phyloP scores from a whole-genome alignment of 1,140 invertebrate genomes.

The Drosophila nikananu region DNA sequence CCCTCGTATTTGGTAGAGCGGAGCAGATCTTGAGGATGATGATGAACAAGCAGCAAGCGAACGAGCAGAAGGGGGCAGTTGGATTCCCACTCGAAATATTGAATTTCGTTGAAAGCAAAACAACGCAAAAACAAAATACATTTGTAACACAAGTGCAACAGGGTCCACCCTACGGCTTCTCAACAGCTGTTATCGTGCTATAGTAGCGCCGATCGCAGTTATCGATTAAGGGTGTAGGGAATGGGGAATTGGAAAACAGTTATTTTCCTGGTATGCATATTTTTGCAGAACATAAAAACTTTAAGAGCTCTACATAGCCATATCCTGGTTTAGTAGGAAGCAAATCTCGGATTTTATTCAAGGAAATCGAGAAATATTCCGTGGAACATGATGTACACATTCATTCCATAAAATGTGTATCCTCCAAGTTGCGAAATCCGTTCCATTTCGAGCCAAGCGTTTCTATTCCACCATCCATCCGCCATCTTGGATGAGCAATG shows the following conservation, averaged over 20 bases:
- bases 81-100: conserved; percentile 22
- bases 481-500: conserved; percentile 36
- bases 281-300: neutral
- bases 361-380: neutral
- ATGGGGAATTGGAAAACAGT: neutral
- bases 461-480: conserved; percentile 14
- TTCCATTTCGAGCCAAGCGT: conserved; percentile 4
- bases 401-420: conserved; percentile 20
- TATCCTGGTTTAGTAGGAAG: neutral
- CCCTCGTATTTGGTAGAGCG: conserved; percentile 40
- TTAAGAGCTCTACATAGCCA: neutral
- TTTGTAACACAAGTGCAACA: conserved; percentile 29
- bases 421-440: conserved; percentile 4
- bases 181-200: conserved; percentile 31
- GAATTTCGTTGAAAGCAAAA: conserved; percentile 27
- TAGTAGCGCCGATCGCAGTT: conserved; percentile 2
- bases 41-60: conserved; percentile 3
- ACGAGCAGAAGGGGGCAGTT: conserved; percentile 11
- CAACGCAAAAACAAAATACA: conserved; percentile 20
- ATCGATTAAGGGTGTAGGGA: neutral
- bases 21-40: conserved; percentile 37
- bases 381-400: conserved; percentile 3
- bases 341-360: neutral
- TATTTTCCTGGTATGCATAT: neutral
- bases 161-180: conserved; percentile 27